Evolutionary conservation across 1,140 invertebrate genomes (phyloP).

Genomic region (Anastatus disparis): DNA sequence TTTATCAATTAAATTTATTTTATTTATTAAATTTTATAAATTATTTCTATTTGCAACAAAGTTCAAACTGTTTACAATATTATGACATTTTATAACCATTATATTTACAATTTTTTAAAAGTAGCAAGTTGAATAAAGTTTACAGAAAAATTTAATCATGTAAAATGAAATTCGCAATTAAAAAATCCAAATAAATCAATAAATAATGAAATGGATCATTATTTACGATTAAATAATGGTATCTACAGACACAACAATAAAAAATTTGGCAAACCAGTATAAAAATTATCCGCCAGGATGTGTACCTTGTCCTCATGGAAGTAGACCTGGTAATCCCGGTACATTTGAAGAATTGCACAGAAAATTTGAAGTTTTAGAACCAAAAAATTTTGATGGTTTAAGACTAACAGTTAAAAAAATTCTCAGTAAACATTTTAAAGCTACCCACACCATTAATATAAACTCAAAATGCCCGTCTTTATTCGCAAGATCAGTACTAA

Average conservation of each 20-base stretch:
- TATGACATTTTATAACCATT: conserved; percentile 19
- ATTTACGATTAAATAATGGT: conserved; percentile 24
- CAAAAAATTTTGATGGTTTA: conserved; percentile 81
- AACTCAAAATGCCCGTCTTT: conserved; percentile 71
- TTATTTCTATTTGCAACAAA: conserved; percentile 18
- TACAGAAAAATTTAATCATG: background rate
- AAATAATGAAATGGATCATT: background rate
- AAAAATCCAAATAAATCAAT: background rate
- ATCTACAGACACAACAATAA: background rate
- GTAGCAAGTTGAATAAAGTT: background rate
- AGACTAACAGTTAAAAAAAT: conserved; percentile 79
- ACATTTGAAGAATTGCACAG: conserved; percentile 61
- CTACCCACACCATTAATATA: conserved; percentile 75
- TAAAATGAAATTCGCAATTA: background rate
- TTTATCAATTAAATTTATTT: background rate
- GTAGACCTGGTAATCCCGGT: conserved; percentile 59
- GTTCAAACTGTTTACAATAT: conserved; percentile 20
- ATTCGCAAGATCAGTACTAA: conserved; percentile 52
- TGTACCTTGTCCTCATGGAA: conserved; percentile 29
- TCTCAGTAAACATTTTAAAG: conserved; percentile 82
- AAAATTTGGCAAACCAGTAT: background rate
- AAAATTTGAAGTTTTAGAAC: conserved; percentile 73
- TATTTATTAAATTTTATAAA: background rate
- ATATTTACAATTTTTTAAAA: background rate
- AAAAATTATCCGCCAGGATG: conserved; percentile 27